phyloP scores from a whole-genome alignment of 2,797 vertebrate genomes.

The Centropyge bicolor region DNA sequence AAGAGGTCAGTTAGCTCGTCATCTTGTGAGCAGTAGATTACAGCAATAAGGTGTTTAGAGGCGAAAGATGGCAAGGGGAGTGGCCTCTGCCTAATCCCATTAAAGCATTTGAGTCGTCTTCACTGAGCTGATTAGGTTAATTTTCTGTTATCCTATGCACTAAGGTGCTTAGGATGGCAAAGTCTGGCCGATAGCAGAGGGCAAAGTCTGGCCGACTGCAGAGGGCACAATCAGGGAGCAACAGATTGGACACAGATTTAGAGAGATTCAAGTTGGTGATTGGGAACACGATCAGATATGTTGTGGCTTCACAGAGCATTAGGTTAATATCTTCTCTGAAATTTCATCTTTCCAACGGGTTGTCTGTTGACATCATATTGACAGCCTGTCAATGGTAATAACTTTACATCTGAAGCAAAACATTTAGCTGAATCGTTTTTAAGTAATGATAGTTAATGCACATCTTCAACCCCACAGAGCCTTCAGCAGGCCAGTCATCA shows the following conservation, averaged over 20 bases:
- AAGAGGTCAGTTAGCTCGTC: conserved; percentile 72
- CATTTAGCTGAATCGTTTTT: conserved; percentile 10
- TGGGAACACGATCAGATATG: conserved; percentile 49
- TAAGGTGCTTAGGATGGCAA: conserved; percentile 26
- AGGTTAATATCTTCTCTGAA: conserved; percentile 57
- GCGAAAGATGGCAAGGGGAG: conserved; percentile 65
- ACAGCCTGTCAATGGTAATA: conserved; percentile 22
- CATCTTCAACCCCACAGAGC: neutral
- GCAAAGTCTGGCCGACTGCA: conserved; percentile 37
- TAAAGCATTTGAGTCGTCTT: conserved; percentile 81
- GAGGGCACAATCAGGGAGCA: conserved; percentile 45
- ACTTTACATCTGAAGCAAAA: conserved; percentile 19
- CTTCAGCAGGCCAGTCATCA: neutral
- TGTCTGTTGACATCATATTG: neutral
- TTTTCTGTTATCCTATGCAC: conserved; percentile 69
- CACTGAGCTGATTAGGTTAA: conserved; percentile 80
- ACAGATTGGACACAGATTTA: conserved; percentile 76
- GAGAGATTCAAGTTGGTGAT: conserved; percentile 43
- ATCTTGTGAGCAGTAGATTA: conserved; percentile 71
- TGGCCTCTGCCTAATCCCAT: conserved; percentile 78
- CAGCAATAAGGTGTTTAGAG: conserved; percentile 73
- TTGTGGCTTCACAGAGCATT: conserved; percentile 66
- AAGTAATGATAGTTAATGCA: neutral
- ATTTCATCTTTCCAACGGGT: conserved; percentile 31
- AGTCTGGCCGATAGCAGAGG: conserved; percentile 50